These are phyloP conservation scores for Proctacanthus coquilletti DNA, from an alignment of 1,140 invertebrate species.

Conservation along the genomic window DNA sequence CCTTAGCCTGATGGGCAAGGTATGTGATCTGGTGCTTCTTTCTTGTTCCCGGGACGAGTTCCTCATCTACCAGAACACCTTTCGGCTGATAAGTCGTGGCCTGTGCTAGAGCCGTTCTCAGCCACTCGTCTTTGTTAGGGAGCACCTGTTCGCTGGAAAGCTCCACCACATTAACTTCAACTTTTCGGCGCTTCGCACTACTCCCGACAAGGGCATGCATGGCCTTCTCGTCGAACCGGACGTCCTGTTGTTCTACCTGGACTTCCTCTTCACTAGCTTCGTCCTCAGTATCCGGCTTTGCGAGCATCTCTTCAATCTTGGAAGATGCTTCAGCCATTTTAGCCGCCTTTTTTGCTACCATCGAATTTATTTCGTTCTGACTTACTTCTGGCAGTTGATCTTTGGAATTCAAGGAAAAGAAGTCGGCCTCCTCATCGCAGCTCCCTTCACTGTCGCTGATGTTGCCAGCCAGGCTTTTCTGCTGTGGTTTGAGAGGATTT, in stretches of 20 bases:
- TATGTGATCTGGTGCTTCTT: constrained; percentile 94
- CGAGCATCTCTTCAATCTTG: constrained; percentile 14
- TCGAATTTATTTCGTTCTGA: constrained; percentile 19
- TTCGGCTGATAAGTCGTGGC: constrained; percentile 36
- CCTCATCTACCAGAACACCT: constrained; percentile 27
- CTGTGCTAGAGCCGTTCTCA: constrained; percentile 67
- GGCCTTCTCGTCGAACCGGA: constrained; percentile 11
- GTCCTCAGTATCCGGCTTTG: not conserved
- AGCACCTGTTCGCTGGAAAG: constrained; percentile 70
- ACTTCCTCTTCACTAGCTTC: constrained; percentile 7
- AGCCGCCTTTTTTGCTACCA: constrained; percentile 19
- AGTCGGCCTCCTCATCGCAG: constrained; percentile 30
- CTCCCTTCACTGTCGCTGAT: constrained; percentile 32
- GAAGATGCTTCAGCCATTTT: not conserved
- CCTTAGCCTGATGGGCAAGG: constrained; percentile 85
- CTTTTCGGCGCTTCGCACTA: constrained; percentile 26
- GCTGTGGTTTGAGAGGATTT: not conserved
- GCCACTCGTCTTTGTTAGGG: constrained; percentile 60
- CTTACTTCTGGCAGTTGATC: constrained; percentile 23
- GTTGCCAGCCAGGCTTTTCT: constrained; percentile 4
- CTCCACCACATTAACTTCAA: constrained; percentile 55
- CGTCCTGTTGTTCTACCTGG: constrained; percentile 7
- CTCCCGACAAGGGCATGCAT: constrained; percentile 22
- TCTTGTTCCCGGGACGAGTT: constrained; percentile 52
- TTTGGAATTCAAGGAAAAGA: constrained; percentile 35